A percentile compares a stretch with the other conserved stretches of the same genome.
Evolutionary conservation across 92 coral and sea anemone genomes (phyloP).

Genomic region (Phenganax stokvisi): DNA sequence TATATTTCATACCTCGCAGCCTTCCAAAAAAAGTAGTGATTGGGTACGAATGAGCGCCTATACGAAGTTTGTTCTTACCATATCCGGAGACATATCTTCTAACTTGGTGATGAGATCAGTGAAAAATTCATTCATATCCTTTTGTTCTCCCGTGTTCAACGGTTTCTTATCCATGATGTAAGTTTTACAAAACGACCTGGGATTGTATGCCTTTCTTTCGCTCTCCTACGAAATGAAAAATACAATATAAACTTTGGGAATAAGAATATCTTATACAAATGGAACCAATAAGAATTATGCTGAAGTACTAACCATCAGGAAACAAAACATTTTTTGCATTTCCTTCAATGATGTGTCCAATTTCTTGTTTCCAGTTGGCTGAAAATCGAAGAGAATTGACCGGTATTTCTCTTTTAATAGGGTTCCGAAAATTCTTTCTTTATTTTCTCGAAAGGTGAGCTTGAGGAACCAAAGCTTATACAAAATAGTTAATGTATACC

Average conservation of each 20-base stretch:
- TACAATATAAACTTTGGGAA: neutral
- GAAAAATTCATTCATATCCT: conserved; percentile 98
- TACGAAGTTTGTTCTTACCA: conserved; percentile 49
- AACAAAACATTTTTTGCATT: conserved; percentile 95
- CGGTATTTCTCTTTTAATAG: too few relatives aligned
- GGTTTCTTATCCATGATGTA: conserved; percentile 99
- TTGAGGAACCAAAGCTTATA: neutral
- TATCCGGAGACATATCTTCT: conserved; percentile 94
- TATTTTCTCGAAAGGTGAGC: neutral
- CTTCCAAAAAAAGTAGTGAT: neutral
- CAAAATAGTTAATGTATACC: conserved; percentile 44
- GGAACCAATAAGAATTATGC: neutral
- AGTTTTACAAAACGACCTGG: conserved; percentile 89
- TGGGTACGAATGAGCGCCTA: neutral
- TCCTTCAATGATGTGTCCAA: conserved; percentile 79
- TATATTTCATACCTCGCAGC: neutral
- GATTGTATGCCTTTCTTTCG: conserved; percentile 96
- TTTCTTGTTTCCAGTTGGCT: conserved; percentile 80
- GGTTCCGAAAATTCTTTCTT: neutral
- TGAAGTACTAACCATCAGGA: conserved; percentile 69
- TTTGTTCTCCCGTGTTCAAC: conserved; percentile 94
- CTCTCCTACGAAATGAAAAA: conserved; percentile 55
- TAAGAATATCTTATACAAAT: neutral
- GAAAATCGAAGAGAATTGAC: neutral
- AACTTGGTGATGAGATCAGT: conserved; percentile 92